Evolutionary conservation across 92 coral and sea anemone species (phyloP), one percentile per base, ranked within the genome.

Genomic region (Chrysogorgia sp.): DNA sequence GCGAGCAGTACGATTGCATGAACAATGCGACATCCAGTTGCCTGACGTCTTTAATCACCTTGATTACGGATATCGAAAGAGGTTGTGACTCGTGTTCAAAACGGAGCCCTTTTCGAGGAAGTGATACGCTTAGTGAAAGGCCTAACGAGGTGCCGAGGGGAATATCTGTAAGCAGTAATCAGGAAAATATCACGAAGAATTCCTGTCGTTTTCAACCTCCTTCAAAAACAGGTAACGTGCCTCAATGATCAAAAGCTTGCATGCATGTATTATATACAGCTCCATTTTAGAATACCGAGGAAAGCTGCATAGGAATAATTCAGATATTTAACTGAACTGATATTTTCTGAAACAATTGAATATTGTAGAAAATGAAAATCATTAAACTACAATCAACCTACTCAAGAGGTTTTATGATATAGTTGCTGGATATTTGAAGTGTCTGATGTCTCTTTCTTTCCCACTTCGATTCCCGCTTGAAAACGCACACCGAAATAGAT

Each of bases 161-260:
- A 34, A 53, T 37, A 33, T 15, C 65, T n/a, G 34, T 34, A 32
- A 55, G 19, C 0, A 65, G 23, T 37, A 34, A 72, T 37, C 26
- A 22, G 4, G 79, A 53, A 33, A 55, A 30, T 20, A 25, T 56
- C 21, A 53, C 61, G n/a, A 72, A 50, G 55, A 72, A 72, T 56
- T 52, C 79, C 10, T 72, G 79, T 35, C 79, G 79, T 30, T 72
- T 72, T 56, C 79, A 72, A 20, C 40, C 31, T 47, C 50, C 50
- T n/a, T 6, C 78, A 21, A 72, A 65, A 53, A 72, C 79, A 72
- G 79, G 79, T 72, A 72, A 3, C 63, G 53, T 47, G 2, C n/a
- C n/a, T 47, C 2, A 2, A 47, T n/a, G 2, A 47, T 2, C 2
- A 2, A 2, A 7, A 12, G 15, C 53, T 2, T 7, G 6, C 12